Evolutionary conservation across 2,888 invertebrate genomes (phyloP), one percentile per base, ranked within the genome.

Genomic region (Cremastobaeus sp.): DNA sequence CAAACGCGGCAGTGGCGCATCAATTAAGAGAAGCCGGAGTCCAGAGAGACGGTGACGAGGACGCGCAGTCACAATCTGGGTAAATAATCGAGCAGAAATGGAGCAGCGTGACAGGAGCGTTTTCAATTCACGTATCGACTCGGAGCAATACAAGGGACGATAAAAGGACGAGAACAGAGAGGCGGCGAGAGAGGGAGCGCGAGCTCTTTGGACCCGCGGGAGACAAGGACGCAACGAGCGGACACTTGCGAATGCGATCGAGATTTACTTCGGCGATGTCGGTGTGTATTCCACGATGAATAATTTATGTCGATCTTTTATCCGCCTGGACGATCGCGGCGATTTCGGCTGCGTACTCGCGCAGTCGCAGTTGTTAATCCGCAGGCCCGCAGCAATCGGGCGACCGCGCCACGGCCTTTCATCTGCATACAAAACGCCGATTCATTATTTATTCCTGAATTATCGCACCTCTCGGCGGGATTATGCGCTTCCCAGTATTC

Each of bases 211-310:
- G n/a, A n/a, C n/a, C n/a, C n/a, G 45, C n/a, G 28, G 14, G 2
- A 5, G 43, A 30, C 34, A 12, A 18, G 54, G 37, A 37, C 37
- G 15, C n/a, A n/a, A n/a, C n/a, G 15, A 21, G 30, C 17, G 60
- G 48, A 39, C 20, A 39, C 62, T 69, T 50, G 52, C 52, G 60
- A 60, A 54, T 69, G 43, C 54, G 32, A 9, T 25, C 30, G 54
- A 62, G 60, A 69, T 69, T 69, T 69, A 69, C 54, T 52, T 54
- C 62, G 70, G 55, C 35, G 65, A 30, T 45, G 69, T n/a, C 32
- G 48, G 25, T 41, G 66, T 39, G 48, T 18, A 57, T 30, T 18
- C 25, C 48, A 48, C 70, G 52, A 55, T 70, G 70, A 70, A 70
- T 70, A 18, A 70, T 70, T 70, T 62, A 70, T 62, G 50, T n/a